Percentiles rank a stretch among this genome's conserved stretches.
These are phyloP conservation scores for Opisthocomus hoazin DNA, from an alignment of 2,113 vertebrate species.

Conservation along the genomic window DNA sequence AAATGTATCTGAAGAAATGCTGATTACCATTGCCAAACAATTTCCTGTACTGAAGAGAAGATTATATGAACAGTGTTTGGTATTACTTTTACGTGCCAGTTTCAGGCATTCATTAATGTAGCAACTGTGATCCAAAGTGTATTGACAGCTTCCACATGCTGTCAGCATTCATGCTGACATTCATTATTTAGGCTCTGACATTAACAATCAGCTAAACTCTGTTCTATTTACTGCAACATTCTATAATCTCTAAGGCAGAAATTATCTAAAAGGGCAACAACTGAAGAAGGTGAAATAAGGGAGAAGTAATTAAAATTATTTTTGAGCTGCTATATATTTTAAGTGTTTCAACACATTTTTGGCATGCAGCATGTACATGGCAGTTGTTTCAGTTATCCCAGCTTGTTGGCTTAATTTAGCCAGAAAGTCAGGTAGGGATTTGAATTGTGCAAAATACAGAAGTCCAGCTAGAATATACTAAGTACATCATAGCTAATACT, in stretches of 20 bases:
- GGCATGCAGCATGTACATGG: background rate
- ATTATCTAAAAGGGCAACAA: background rate
- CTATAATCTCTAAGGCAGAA: background rate
- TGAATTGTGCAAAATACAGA: background rate
- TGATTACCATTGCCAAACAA: background rate
- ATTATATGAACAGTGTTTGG: background rate
- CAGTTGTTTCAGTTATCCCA: background rate
- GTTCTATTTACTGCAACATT: background rate
- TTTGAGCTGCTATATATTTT: background rate
- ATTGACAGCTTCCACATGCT: background rate
- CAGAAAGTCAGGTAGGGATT: background rate
- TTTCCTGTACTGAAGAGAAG: background rate
- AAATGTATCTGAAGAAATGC: background rate
- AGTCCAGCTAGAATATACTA: background rate
- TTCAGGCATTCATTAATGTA: background rate
- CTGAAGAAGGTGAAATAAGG: background rate
- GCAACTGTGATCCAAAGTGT: background rate
- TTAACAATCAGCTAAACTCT: background rate
- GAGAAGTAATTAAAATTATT: background rate
- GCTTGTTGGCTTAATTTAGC: background rate
- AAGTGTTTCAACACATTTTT: background rate
- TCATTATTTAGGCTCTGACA: background rate
- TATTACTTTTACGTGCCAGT: background rate
- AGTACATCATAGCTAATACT: background rate
- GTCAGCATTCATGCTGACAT: too few species aligned